Percentiles rank a stretch among this genome's conserved stretches.
Conservation (phyloP, 2,797 vertebrate species). For the Myotis daubentonii region DNA sequence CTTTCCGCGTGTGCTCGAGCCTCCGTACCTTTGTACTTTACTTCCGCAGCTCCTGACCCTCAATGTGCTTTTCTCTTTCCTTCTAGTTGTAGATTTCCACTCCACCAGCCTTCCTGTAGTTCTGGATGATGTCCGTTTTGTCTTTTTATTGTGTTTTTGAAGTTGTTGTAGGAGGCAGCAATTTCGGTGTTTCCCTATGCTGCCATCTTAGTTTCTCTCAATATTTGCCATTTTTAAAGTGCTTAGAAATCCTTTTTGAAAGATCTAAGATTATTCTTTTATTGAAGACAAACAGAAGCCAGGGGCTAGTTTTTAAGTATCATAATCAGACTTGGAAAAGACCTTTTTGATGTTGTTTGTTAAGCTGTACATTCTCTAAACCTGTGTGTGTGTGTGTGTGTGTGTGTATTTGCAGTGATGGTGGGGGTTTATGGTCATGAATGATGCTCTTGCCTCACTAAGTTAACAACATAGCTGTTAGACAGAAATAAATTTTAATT, state of each 20-base stretch:
- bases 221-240: constrained; percentile 14
- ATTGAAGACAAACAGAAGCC: constrained; percentile 27
- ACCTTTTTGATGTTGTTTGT: not conserved
- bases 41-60: too few relatives aligned
- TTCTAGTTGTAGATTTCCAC: too few relatives aligned
- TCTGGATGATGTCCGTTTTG: too few relatives aligned
- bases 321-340: not conserved
- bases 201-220: too few relatives aligned
- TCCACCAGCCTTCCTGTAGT: too few relatives aligned
- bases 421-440: not conserved
- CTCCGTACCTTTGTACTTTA: too few relatives aligned
- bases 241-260: constrained; percentile 48
- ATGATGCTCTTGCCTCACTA: not conserved
- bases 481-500: constrained; percentile 25
- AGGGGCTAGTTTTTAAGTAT: constrained; percentile 11
- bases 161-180: too few relatives aligned
- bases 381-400: not conserved
- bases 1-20: too few relatives aligned
- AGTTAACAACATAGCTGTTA: not conserved
- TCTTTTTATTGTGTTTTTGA: too few relatives aligned
- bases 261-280: constrained; percentile 8
- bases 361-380: not conserved
- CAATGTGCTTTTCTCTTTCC: too few relatives aligned
- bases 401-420: not conserved
- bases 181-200: too few relatives aligned